Evolutionary conservation across 2,797 vertebrate species (phyloP), one percentile per base, ranked within the genome.

Genomic region (Craterocephalus amniculus): DNA sequence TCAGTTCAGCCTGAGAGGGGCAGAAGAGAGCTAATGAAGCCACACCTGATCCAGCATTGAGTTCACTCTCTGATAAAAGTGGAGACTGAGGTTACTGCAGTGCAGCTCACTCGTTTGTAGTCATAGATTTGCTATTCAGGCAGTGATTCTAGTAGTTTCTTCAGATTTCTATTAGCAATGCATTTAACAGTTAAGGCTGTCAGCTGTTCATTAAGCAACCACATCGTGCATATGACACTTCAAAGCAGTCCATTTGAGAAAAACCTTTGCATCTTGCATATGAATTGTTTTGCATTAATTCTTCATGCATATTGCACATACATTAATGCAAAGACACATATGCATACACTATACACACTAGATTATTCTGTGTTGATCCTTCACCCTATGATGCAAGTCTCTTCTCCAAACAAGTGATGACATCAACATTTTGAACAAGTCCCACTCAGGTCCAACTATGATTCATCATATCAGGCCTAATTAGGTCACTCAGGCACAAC

Each of bases 11-110:
- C 91, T 85, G 84, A 67, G 52, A 83, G 87, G n/a, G 91, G 90
- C 89, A 88, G 88, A 24, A 84, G 78, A 87, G 89, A 84, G 87
- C 87, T 85, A 62, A 72, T 72, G 55, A 88, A 77, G 61, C 56
- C 32, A 22, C 24, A 20, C 56, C 38, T 61, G 34, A 62, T 43
- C 12, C 57, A 24, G 48, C n/a, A 55, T 4, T 57, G 27, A 27
- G 8, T 55, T 63, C 8, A 9, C 55, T 22, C 58, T 16, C 58
- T 56, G 43, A 61, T 36, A 48, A 70, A 71, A 74, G 76, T 32
- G 32, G 52, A 72, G 38, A 7, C 66, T 57, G 35, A 74, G 84
- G 86, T 91, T 83, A 90, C 83, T 81, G 69, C 34, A 70, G 73
- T 74, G 74, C 59, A 67, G 38, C 54, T 56, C 49, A 36, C 18